phyloP scores from a whole-genome alignment of 2,888 invertebrate species.

The Synanthedon andrenaeformis region DNA sequence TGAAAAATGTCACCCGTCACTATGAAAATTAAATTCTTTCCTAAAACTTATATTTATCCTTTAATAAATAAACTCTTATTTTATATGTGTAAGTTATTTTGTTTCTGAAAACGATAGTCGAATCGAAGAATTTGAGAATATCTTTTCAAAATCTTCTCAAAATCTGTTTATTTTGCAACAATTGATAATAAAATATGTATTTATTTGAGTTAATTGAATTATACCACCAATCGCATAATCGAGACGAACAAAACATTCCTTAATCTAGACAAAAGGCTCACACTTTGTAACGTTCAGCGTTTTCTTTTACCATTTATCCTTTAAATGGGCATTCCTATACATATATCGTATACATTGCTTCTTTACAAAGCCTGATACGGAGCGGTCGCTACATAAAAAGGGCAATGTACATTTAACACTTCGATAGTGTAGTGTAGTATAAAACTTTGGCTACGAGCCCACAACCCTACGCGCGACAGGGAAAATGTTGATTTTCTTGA shows the following conservation, averaged over 20 bases:
- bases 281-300: conserved; percentile 68
- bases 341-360: conserved; percentile 24
- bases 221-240: no score
- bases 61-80: no score
- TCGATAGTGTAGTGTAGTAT: conserved; percentile 25
- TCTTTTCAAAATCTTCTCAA: no score
- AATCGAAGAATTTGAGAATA: no score
- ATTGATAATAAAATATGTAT: no score
- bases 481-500: conserved; percentile 55
- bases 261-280: conserved; percentile 65
- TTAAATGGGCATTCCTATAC: conserved; percentile 15
- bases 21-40: no score
- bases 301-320: conserved; percentile 34
- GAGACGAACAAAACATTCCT: conserved; percentile 20
- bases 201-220: no score
- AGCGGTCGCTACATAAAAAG: conserved; percentile 2
- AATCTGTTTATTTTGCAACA: no score
- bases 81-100: no score
- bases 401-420: conserved; percentile 13
- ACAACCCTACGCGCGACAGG: conserved; percentile 26
- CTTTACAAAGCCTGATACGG: not conserved
- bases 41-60: no score
- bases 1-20: no score
- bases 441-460: conserved; percentile 21
- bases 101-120: no score